phyloP scores from a whole-genome alignment of 2,113 vertebrate species.

The Raphicerus campestris region DNA sequence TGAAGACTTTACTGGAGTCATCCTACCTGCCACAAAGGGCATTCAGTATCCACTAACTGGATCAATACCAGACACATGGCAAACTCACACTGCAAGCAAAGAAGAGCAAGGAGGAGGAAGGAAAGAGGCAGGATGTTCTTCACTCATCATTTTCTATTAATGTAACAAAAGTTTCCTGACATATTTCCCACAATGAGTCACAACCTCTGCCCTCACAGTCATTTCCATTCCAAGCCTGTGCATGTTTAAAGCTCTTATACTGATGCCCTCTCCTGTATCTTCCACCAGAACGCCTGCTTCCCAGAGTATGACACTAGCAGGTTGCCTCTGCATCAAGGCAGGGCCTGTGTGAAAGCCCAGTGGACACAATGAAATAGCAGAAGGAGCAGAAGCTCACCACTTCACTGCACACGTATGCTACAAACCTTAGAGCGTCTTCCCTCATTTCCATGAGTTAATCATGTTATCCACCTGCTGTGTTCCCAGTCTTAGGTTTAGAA shows the following conservation, averaged over 20 bases:
- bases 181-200: constrained; percentile 57
- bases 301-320: not conserved
- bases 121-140: not conserved
- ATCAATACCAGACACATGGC: not conserved
- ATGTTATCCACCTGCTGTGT: not conserved
- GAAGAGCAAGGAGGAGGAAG: not conserved
- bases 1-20: too few species aligned
- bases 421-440: not conserved
- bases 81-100: not conserved
- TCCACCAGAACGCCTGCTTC: not conserved
- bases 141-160: not conserved
- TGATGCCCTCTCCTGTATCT: not conserved
- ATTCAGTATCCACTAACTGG: not conserved
- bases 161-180: constrained; percentile 48
- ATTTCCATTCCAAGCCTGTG: constrained; percentile 27
- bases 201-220: constrained; percentile 23
- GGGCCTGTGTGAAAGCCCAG: not conserved
- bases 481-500: not conserved
- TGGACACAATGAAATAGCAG: not conserved
- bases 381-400: not conserved
- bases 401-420: not conserved
- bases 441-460: not conserved
- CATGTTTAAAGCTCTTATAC: not conserved
- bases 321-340: not conserved
- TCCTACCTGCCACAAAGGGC: not conserved